phyloP scores from a whole-genome alignment of 2,888 invertebrate genomes.

The Diarsia dahlii region DNA sequence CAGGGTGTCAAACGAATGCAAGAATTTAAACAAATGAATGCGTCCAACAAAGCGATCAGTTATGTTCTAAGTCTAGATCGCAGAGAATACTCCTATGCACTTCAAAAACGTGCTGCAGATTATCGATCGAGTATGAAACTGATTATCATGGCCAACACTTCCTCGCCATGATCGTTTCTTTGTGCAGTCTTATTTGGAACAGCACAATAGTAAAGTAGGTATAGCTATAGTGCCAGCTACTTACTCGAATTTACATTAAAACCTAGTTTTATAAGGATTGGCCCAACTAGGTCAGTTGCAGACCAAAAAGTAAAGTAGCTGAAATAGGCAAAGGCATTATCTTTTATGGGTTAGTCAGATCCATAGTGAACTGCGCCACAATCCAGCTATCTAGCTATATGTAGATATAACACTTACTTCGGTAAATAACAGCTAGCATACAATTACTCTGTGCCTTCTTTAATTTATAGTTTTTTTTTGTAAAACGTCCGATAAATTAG shows the following conservation, averaged over 20 bases:
- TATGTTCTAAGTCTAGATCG: too few relatives aligned
- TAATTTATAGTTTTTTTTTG: not conserved
- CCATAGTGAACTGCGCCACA: not conserved
- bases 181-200: conserved; percentile 32
- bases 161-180: conserved; percentile 14
- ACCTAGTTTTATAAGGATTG: conserved; percentile 38
- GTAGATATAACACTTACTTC: not conserved
- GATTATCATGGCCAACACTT: not conserved
- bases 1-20: too few relatives aligned
- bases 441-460: too few relatives aligned
- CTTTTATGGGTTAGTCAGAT: conserved; percentile 38
- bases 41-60: too few relatives aligned
- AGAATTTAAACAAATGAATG: too few relatives aligned
- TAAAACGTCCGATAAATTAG: not conserved
- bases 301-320: conserved; percentile 27
- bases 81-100: too few relatives aligned
- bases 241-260: conserved; percentile 44
- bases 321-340: conserved; percentile 25
- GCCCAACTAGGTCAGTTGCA: conserved; percentile 34
- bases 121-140: not conserved
- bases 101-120: not conserved
- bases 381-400: not conserved
- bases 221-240: not conserved
- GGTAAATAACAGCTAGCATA: not conserved
- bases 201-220: conserved; percentile 2